phyloP scores from a whole-genome alignment of 2,888 invertebrate species.

The Ennomos erosarius region DNA sequence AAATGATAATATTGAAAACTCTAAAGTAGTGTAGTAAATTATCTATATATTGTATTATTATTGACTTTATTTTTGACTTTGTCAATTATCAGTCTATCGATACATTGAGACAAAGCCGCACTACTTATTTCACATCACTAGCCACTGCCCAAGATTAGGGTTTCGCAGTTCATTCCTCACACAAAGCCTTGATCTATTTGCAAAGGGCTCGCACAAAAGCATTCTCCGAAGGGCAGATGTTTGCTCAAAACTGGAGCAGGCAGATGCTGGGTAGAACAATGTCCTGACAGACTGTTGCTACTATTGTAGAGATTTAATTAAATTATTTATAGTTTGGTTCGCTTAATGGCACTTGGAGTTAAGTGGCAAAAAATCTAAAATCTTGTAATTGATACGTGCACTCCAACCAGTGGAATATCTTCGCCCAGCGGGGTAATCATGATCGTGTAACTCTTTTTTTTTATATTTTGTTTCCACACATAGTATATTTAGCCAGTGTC shows the following conservation, averaged over 20 bases:
- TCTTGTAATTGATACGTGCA: constrained; percentile 12
- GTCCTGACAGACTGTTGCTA: constrained; percentile 44
- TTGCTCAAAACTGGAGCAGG: constrained; percentile 71
- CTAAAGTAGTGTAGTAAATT: too few species aligned
- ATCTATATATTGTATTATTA: too few species aligned
- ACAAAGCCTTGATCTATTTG: constrained; percentile 75
- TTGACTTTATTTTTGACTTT: too few species aligned
- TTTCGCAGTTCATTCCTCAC: constrained; percentile 49
- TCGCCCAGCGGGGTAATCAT: too few species aligned
- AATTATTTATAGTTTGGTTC: constrained; percentile 56
- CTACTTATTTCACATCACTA: constrained; percentile 50
- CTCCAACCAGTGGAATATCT: too few species aligned
- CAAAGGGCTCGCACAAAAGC: constrained; percentile 53
- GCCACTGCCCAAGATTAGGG: constrained; percentile 66
- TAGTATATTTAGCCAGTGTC: too few species aligned
- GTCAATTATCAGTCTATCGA: too few species aligned
- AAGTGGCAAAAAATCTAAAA: constrained; percentile 14
- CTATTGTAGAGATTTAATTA: constrained; percentile 69
- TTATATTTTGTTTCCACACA: too few species aligned
- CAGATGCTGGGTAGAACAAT: constrained; percentile 73
- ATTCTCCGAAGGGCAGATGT: constrained; percentile 67
- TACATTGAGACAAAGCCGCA: too few species aligned
- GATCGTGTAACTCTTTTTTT: too few species aligned
- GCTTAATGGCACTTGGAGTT: constrained; percentile 13
- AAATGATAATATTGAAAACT: too few species aligned